A percentile compares a stretch with the other conserved stretches of the same genome.
These are phyloP conservation scores for Leptinotarsa lineolata DNA, from an alignment of 1,140 invertebrate genomes.

Conservation along the genomic window DNA sequence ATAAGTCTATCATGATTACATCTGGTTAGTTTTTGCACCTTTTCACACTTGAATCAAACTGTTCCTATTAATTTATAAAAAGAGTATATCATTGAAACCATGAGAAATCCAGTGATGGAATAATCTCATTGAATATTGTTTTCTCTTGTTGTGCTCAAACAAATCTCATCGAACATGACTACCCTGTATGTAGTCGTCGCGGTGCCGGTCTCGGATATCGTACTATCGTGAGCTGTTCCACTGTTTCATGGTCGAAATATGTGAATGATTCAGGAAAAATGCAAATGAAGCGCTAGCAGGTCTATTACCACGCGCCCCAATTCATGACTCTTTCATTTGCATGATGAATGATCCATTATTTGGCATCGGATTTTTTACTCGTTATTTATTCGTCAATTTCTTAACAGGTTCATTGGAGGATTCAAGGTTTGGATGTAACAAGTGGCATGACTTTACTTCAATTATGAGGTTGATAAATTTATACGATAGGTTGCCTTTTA, in stretches of 20 bases:
- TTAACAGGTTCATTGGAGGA: neutral
- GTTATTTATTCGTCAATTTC: conserved; percentile 18
- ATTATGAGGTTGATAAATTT: neutral
- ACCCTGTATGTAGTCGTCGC: neutral
- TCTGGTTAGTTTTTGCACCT: too few relatives aligned
- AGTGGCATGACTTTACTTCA: neutral
- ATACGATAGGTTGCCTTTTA: too few relatives aligned
- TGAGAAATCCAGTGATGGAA: too few relatives aligned
- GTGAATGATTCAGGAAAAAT: conserved; percentile 44
- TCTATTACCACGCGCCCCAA: conserved; percentile 38
- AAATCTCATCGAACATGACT: too few relatives aligned
- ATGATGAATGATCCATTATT: conserved; percentile 40
- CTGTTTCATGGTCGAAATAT: conserved; percentile 23
- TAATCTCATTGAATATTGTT: too few relatives aligned
- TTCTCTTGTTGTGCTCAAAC: too few relatives aligned
- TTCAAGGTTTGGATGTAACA: neutral
- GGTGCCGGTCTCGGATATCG: conserved; percentile 32
- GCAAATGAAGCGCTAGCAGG: conserved; percentile 35
- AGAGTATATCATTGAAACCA: too few relatives aligned
- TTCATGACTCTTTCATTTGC: conserved; percentile 40
- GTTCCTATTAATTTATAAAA: too few relatives aligned
- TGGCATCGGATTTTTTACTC: conserved; percentile 37
- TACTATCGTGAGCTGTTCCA: conserved; percentile 22
- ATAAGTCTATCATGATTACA: too few relatives aligned
- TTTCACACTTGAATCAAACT: too few relatives aligned